These are phyloP conservation scores for Tetranychus truncatus DNA, from an alignment of 2,888 invertebrate species.

Conservation along the genomic window DNA sequence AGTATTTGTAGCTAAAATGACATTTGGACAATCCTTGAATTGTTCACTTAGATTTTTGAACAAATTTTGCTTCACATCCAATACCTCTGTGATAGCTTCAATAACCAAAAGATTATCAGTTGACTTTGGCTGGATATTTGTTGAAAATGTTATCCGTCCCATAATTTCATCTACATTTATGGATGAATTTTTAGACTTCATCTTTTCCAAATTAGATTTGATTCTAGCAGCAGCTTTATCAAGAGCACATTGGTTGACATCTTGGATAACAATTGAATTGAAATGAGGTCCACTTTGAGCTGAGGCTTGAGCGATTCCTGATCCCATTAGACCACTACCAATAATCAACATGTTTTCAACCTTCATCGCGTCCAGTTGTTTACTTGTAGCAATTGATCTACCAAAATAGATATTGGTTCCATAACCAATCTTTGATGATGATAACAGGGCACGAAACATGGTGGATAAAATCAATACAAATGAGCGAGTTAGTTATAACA, in stretches of 20 bases:
- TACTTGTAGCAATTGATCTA: background rate
- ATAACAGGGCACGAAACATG: no score
- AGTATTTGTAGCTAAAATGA: slow-evolving; percentile 72
- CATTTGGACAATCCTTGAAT: slow-evolving; percentile 40
- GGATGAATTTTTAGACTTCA: slow-evolving; percentile 14
- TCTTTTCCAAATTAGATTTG: slow-evolving; percentile 15
- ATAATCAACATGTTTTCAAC: slow-evolving; percentile 26
- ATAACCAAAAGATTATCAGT: slow-evolving; percentile 33
- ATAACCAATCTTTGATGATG: no score
- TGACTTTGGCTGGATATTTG: slow-evolving; percentile 14
- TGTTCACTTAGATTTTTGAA: slow-evolving; percentile 37
- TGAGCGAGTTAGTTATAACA: no score
- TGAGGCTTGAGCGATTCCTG: slow-evolving; percentile 27
- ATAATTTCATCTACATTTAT: slow-evolving; percentile 15
- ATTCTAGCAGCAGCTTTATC: slow-evolving; percentile 18
- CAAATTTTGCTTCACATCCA: slow-evolving; percentile 54
- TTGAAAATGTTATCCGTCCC: slow-evolving; percentile 14
- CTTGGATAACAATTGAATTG: slow-evolving; percentile 20
- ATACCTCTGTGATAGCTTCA: slow-evolving; percentile 69
- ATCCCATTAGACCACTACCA: slow-evolving; percentile 27
- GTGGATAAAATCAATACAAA: no score
- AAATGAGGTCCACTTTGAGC: slow-evolving; percentile 17
- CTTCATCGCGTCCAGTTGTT: background rate
- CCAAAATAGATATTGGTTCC: no score
- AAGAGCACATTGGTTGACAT: slow-evolving; percentile 17